Conservation (phyloP, 2,797 vertebrate species). For the Sebastes itinus region DNA sequence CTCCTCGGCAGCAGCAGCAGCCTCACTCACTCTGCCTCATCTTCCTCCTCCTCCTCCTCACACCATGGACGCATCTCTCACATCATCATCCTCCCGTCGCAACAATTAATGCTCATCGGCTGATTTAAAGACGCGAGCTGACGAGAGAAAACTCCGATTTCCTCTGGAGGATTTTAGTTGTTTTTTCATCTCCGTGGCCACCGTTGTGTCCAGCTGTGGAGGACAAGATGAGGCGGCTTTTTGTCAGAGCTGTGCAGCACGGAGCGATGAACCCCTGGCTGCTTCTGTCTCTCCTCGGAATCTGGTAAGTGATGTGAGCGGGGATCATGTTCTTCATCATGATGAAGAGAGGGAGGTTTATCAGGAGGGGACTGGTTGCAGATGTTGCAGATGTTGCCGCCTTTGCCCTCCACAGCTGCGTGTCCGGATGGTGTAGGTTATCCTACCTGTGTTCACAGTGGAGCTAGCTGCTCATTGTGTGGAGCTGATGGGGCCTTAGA, state of each 20-base stretch:
- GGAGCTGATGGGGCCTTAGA: background rate
- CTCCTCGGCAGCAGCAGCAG: conserved; percentile 1
- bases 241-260: conserved; percentile 33
- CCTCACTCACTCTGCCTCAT: background rate
- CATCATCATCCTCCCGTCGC: background rate
- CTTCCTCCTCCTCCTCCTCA: conserved; percentile 4
- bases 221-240: conserved; percentile 20
- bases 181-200: background rate
- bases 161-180: background rate
- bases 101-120: conserved; percentile 12
- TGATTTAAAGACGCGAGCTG: background rate
- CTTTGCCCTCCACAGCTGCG: background rate
- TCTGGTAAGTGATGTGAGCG: conserved; percentile 72
- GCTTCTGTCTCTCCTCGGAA: conserved; percentile 71
- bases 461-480: background rate
- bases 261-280: conserved; percentile 71
- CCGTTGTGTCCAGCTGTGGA: background rate
- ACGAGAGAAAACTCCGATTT: background rate
- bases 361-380: background rate
- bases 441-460: background rate
- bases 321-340: background rate
- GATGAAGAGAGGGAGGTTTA: background rate
- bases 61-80: conserved; percentile 23
- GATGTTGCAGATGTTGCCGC: background rate
- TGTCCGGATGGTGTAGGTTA: background rate